Evolutionary conservation across 2,113 vertebrate species (phyloP).

Genomic region (Redunca redunca): DNA sequence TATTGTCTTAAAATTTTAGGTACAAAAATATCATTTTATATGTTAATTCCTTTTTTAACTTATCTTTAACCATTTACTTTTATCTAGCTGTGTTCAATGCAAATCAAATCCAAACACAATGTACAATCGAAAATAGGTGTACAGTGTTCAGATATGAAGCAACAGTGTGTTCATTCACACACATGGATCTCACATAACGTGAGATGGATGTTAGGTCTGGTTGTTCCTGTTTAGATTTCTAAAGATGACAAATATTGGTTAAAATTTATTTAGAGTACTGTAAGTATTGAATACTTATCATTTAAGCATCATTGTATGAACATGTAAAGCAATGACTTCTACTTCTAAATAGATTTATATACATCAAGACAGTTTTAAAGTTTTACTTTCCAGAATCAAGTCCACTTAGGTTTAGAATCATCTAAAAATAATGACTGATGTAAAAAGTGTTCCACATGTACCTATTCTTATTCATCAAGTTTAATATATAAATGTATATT

Average conservation of each 20-base stretch:
- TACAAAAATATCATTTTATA: not conserved
- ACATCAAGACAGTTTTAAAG: not conserved
- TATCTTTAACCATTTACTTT: not conserved
- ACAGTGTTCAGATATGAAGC: not conserved
- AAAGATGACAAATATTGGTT: not conserved
- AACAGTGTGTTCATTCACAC: not conserved
- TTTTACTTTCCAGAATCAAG: slow-evolving; percentile 7
- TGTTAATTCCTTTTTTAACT: not conserved
- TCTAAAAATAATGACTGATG: slow-evolving; percentile 7
- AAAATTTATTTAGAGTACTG: not conserved
- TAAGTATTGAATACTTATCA: not conserved
- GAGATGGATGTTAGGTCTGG: not conserved
- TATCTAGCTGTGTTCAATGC: not conserved
- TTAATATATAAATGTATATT: not conserved
- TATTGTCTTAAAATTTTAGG: slow-evolving; percentile 7
- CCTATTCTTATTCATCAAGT: not conserved
- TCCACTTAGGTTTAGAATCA: not conserved
- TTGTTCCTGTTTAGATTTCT: not conserved
- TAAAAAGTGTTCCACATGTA: not conserved
- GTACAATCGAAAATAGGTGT: not conserved
- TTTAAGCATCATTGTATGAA: not conserved
- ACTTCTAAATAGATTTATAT: not conserved
- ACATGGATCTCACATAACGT: not conserved
- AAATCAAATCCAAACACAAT: not conserved
- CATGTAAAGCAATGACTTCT: slow-evolving; percentile 14